A percentile compares a stretch with the other conserved stretches of the same genome.
phyloP scores from a whole-genome alignment of 1,140 invertebrate genomes.

The Lepidotrigona ventralis region DNA sequence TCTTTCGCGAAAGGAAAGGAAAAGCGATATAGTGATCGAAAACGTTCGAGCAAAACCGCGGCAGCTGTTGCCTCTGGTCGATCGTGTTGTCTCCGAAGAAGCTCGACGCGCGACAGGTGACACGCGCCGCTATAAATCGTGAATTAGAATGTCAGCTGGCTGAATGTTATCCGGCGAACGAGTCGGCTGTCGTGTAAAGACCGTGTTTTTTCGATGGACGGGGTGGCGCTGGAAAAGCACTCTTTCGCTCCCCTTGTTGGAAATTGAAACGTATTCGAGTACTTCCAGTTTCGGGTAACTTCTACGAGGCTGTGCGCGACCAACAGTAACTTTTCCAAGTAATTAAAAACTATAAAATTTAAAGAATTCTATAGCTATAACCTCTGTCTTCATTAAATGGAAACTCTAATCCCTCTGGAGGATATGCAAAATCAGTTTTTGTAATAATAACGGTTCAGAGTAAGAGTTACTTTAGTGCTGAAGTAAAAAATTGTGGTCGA shows the following conservation, averaged over 20 bases:
- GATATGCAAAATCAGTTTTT: too few species aligned
- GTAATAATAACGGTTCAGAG: too few species aligned
- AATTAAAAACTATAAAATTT: background rate
- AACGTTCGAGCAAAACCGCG: slow-evolving; percentile 18
- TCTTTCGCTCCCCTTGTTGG: background rate
- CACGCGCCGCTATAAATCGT: slow-evolving; percentile 53
- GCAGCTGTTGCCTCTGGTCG: slow-evolving; percentile 48
- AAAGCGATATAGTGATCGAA: background rate
- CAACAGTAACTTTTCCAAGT: background rate
- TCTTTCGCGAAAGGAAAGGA: background rate
- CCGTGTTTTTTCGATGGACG: background rate
- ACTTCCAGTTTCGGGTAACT: background rate
- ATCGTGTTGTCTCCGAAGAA: slow-evolving; percentile 18
- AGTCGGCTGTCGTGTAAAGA: background rate
- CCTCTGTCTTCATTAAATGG: too few species aligned
- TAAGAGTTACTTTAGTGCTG: too few species aligned
- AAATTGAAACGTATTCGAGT: background rate
- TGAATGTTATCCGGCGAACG: slow-evolving; percentile 9
- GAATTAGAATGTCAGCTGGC: slow-evolving; percentile 53
- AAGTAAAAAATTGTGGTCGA: too few species aligned
- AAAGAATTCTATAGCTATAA: background rate
- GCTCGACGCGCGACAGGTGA: slow-evolving; percentile 52
- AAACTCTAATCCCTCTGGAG: too few species aligned
- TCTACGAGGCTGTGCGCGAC: too few species aligned
- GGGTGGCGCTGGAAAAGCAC: background rate